Base-by-base conservation (phyloP, 2,797 vertebrate genomes). In the Hapalemur alaotrensis region DNA sequence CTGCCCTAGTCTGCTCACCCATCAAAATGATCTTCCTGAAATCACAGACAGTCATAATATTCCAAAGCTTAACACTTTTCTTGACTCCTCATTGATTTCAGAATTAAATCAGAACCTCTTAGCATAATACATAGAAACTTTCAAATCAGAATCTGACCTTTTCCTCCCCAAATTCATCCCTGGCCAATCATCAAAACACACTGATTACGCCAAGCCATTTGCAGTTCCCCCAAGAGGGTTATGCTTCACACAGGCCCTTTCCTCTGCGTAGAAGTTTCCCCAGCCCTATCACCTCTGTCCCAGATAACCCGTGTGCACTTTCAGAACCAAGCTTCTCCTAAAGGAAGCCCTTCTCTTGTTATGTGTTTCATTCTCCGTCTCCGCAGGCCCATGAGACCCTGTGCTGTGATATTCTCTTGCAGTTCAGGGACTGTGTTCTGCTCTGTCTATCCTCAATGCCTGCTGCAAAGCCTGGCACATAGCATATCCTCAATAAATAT, bases 51-150 rank as follows among this genome's bases (percentile, higher is more conserved):
- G 0, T 87, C 25, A 3, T 32, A 46, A 20, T 5, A 25, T 87
- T 63, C 54, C 17, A 54, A 32, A 63, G 73, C 54, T 73, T 61
- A 79, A 93, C 89, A 89, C 41, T 4, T 59, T 78, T 73, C 76
- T 61, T 20, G 61, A 11, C 15, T 83, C 46, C 50, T 92, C 22
- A 4, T 14, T n/a, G 28, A 91, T 73, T 59, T 78, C 88, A 88
- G 46, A 78, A 94, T 90, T 80, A 84, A 94, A n/a, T 41, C 12
- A 35, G 78, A 90, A 65, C 4, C 50, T 14, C 38, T 89, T 38
- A 30, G 30, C 2, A 2, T 8, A 35, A 69, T 46, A 32, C 7
- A 11, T 20, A 11, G 11, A 54, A 82, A 75, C 4, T 9, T 75
- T 46, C 18, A 13, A 59, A 59, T 90, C 61, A 80, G 38, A 92